Evolutionary conservation across 1,140 invertebrate species (phyloP), one percentile per base, ranked within the genome.

Genomic region (Plutomurus gul): DNA sequence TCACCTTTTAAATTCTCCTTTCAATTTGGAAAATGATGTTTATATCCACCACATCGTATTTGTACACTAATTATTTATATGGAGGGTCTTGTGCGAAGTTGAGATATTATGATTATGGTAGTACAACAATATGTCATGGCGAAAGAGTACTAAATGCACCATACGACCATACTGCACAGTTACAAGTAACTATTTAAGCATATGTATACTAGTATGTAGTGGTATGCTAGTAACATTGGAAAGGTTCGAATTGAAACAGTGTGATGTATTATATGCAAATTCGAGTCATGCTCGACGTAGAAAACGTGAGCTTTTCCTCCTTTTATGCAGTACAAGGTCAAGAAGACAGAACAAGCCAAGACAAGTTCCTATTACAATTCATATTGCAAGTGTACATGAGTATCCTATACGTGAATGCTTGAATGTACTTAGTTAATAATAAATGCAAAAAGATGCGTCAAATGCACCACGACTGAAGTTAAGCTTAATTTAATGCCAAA

Each of bases 281-380:
- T 65, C 2, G 1, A 65, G 27, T 65, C 56, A 65, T 65, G 56
- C 36, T 30, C 2, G 18, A n/a, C n/a, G n/a, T n/a, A 56, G 36
- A 76, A 76, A 76, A 65, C 75, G 75, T 76, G 75, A 76, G 65
- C 51, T 60, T 76, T 76, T 76, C 75, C 46, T 76, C 75, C 75
- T 76, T 76, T 65, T 75, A 75, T 47, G 43, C 33, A 33, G 36
- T 39, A 76, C 51, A 76, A 76, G 75, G 75, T 76, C 75, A 76
- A 74, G 72, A 60, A 36, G 43, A 74, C 39, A 49, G 27, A n/a
- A 30, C 43, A 74, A 74, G 72, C 46, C 72, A 27, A 74, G 43
- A 47, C 72, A 51, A 18, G 6, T 5, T 51, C 47, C 16, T 18
- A 6, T 5, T 18, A 51, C 16, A 51, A 10, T n/a, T n/a, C n/a